These are phyloP conservation scores for Clusia tigrina DNA, from an alignment of 2,888 invertebrate genomes.

Conservation along the genomic window DNA sequence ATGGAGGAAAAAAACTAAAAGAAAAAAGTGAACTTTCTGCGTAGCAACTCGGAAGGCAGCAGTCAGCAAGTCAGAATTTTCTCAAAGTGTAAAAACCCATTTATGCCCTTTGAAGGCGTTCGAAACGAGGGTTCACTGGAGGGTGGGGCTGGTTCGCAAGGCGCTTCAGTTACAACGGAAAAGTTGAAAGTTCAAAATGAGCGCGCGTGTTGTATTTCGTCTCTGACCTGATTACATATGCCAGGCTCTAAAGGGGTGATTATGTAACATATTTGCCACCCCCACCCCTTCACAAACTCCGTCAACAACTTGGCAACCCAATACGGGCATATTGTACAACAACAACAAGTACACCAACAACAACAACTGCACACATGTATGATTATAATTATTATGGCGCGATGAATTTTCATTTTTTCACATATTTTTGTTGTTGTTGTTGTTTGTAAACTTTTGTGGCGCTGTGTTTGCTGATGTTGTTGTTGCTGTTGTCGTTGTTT, in stretches of 20 bases:
- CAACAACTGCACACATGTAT: conserved; percentile 1
- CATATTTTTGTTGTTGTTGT: neutral
- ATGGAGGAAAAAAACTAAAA: conserved; percentile 39
- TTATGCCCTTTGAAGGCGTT: neutral
- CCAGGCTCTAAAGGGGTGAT: conserved; percentile 2
- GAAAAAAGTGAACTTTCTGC: conserved; percentile 29
- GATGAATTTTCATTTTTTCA: neutral
- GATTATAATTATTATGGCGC: conserved; percentile 17
- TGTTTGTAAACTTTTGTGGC: neutral
- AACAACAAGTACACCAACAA: neutral
- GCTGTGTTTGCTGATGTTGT: conserved; percentile 13
- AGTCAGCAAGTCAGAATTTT: neutral
- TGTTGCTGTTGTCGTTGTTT: neutral
- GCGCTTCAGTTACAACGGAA: conserved; percentile 14
- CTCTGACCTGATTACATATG: conserved; percentile 22
- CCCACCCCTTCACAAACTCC: neutral
- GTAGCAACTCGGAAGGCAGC: no score
- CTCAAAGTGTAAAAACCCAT: neutral
- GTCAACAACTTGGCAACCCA: no score
- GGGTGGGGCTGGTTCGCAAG: neutral
- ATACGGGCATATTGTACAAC: no score
- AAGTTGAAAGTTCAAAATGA: conserved; percentile 21
- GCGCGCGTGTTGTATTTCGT: conserved; percentile 18
- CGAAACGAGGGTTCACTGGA: neutral
- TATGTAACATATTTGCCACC: conserved; percentile 5